Evolutionary conservation across 2,797 vertebrate species (phyloP).

Genomic region (Cyclopterus lumpus): DNA sequence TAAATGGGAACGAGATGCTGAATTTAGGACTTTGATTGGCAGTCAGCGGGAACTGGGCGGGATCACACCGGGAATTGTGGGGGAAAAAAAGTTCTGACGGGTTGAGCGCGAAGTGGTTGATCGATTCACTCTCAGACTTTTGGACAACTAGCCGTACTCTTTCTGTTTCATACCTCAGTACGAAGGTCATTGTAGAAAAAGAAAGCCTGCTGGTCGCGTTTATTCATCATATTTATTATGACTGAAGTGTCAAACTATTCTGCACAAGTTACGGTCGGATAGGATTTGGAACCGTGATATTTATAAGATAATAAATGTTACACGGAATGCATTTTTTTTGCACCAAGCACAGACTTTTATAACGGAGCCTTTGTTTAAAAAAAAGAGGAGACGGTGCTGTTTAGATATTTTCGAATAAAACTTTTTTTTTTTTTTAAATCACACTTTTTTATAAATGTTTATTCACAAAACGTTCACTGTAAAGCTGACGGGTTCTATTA

Average conservation of each 20-base stretch:
- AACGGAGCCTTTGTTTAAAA: background rate
- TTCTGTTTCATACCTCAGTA: conserved; percentile 8
- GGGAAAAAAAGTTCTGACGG: conserved; percentile 12
- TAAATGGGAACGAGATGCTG: background rate
- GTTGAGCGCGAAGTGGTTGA: conserved; percentile 17
- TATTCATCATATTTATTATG: conserved; percentile 13
- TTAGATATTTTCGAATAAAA: too few relatives aligned
- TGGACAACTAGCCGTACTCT: background rate
- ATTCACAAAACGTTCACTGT: background rate
- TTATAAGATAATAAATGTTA: background rate
- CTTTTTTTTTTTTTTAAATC: background rate
- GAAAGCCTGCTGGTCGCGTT: background rate
- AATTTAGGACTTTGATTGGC: conserved; percentile 11
- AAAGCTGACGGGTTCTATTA: background rate
- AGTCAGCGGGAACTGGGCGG: conserved; percentile 6
- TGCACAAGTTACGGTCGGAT: background rate
- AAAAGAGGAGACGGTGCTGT: too few relatives aligned
- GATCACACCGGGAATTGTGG: conserved; percentile 5
- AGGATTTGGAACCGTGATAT: background rate
- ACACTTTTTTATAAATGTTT: background rate
- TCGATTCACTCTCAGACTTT: conserved; percentile 1
- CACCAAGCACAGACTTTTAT: background rate
- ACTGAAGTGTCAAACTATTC: background rate
- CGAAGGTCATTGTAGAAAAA: background rate
- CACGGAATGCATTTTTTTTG: background rate